Base-by-base conservation (phyloP, 2,113 vertebrate genomes). In the Brachyhypopomus occidentalis region DNA sequence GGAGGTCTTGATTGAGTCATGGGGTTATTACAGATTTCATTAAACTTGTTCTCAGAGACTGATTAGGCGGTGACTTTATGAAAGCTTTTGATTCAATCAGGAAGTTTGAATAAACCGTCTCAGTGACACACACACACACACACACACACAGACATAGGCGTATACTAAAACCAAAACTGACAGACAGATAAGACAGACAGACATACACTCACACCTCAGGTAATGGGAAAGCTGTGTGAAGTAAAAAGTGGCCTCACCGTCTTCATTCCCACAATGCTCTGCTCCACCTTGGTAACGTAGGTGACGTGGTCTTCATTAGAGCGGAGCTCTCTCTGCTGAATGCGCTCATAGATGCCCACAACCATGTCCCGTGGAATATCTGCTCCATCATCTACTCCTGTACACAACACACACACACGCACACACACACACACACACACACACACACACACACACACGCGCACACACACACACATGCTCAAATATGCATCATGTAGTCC, bases 201-300 rank as follows among this genome's bases (percentile, higher is more conserved):
- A 9, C 4, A 67, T 4, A 41, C 41, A 41, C 16, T 1, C 30
- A 12, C 4, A 70, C 45, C 45, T 14, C 45, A 52, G 45, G 7
- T 1, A 34, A 34, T 16, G 62, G 12, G 27, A 27, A 67, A 36
- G 30, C 17, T 58, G 9, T 36, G 38, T 34, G 22, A 14, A 36
- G 45, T 8, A 67, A 45, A 1, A 74, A 59, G 23, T 48, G 38
- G 27, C 87, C 96, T 96, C 84, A 99, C 98, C 34, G 97, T 96
- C 94, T 99, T 99, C 97, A 98, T 99, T 89, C 98, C 98, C 22
- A 98, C 92, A 12, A 99, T 99, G 88, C 97, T 98, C 91, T 98
- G 98, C 88, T 99, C 98, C 87, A 99, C 98, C 87, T 99, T 99
- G 88, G 97, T 97, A 82, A 99, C 97, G 1, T 99, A 99, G 7